Percentiles rank a stretch among this genome's conserved stretches.
Conservation (phyloP, 2,888 invertebrate species). For the Alloscopus bannaensis region DNA sequence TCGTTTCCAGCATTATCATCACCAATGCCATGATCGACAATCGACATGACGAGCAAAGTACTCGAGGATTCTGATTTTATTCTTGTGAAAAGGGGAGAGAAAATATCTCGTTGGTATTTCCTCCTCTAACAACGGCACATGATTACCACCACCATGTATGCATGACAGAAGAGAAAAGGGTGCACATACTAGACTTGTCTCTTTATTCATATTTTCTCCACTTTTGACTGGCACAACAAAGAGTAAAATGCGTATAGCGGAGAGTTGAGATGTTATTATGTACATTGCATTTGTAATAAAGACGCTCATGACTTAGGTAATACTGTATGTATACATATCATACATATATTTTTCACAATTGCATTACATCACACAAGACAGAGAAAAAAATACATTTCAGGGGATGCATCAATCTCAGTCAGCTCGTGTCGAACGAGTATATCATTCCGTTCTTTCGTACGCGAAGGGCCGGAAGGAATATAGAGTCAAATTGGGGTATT, state of each 20-base stretch:
- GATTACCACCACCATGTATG: too few species aligned
- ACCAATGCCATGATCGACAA: constrained; percentile 42
- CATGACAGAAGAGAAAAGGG: not conserved
- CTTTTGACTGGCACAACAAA: too few species aligned
- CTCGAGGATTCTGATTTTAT: constrained; percentile 15
- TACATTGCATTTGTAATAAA: too few species aligned
- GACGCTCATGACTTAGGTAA: too few species aligned
- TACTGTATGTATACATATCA: not conserved
- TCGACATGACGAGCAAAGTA: constrained; percentile 17
- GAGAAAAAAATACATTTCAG: not conserved
- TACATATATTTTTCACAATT: not conserved
- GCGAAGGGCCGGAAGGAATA: constrained; percentile 33
- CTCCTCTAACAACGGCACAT: too few species aligned
- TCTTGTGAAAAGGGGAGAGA: constrained; percentile 3
- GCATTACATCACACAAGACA: constrained; percentile 3
- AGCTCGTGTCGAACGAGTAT: not conserved
- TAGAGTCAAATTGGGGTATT: constrained; percentile 52
- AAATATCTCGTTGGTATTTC: too few species aligned
- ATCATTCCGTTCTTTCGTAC: constrained; percentile 2
- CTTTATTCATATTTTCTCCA: too few species aligned
- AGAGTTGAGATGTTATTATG: too few species aligned
- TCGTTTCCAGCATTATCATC: constrained; percentile 40
- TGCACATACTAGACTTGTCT: not conserved
- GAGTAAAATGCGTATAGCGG: too few species aligned
- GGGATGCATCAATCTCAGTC: constrained; percentile 53